Conservation (phyloP, 2,113 vertebrate genomes). For the Macaca mulatta region DNA sequence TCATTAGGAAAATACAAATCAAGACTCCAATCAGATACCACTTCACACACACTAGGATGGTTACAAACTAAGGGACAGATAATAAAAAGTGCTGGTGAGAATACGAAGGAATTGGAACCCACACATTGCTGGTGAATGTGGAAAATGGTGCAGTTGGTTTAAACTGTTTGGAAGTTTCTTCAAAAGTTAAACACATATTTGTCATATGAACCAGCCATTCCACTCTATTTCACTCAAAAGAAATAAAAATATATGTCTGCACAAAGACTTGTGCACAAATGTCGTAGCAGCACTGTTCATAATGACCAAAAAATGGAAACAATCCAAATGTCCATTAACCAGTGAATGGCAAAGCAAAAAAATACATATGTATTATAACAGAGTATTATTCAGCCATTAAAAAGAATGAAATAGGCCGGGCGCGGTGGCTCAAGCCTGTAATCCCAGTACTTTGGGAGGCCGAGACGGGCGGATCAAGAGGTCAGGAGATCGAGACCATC, state of each 20-base stretch:
- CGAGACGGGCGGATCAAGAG: too few relatives aligned
- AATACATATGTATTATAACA: not conserved
- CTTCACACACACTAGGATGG: not conserved
- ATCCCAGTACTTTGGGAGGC: too few relatives aligned
- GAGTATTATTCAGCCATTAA: not conserved
- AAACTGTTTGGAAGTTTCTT: not conserved
- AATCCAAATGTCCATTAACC: not conserved
- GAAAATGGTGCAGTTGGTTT: not conserved
- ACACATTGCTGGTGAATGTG: not conserved
- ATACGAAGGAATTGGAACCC: not conserved
- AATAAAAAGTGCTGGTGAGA: not conserved
- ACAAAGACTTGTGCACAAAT: not conserved
- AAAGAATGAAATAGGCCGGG: not conserved
- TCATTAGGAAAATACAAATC: not conserved
- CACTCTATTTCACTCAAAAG: not conserved
- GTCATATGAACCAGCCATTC: not conserved
- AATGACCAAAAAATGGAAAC: not conserved
- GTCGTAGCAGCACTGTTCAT: not conserved
- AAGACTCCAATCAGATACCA: not conserved
- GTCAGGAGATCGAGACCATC: too few relatives aligned
- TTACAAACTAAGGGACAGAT: not conserved
- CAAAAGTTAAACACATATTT: not conserved
- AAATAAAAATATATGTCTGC: not conserved
- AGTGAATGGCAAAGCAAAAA: not conserved
- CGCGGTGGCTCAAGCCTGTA: too few relatives aligned